Evolutionary conservation across 2,797 vertebrate species (phyloP).

Genomic region (Alfaro cultratus): DNA sequence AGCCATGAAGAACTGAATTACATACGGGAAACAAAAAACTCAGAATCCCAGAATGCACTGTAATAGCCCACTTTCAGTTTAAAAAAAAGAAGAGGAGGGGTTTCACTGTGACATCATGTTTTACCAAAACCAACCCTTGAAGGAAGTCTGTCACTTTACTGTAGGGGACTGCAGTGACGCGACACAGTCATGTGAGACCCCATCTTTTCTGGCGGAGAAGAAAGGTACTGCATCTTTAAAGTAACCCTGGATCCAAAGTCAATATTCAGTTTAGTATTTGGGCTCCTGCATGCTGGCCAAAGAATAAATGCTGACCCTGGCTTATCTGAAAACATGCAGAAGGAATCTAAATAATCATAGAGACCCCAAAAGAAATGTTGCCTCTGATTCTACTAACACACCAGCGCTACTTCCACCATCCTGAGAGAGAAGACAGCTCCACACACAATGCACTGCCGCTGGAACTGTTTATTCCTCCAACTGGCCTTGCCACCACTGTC

Average conservation of each 20-base stretch:
- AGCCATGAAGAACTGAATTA: neutral
- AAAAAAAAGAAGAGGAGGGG: neutral
- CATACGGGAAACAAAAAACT: neutral
- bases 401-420: neutral
- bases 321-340: neutral
- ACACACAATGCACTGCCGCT: neutral
- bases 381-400: neutral
- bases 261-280: neutral
- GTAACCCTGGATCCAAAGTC: neutral
- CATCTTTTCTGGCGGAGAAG: neutral
- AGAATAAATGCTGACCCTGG: neutral
- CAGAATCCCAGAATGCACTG: neutral
- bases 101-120: neutral
- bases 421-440: neutral
- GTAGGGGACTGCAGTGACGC: neutral
- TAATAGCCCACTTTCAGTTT: neutral
- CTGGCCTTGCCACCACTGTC: neutral
- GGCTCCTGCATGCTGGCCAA: neutral
- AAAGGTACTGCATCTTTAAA: neutral
- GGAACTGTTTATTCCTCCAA: neutral
- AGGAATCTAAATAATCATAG: neutral
- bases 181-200: neutral
- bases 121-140: neutral
- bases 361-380: neutral
- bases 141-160: neutral